phyloP scores from a whole-genome alignment of 2,113 vertebrate species.

The Zapornia atra region DNA sequence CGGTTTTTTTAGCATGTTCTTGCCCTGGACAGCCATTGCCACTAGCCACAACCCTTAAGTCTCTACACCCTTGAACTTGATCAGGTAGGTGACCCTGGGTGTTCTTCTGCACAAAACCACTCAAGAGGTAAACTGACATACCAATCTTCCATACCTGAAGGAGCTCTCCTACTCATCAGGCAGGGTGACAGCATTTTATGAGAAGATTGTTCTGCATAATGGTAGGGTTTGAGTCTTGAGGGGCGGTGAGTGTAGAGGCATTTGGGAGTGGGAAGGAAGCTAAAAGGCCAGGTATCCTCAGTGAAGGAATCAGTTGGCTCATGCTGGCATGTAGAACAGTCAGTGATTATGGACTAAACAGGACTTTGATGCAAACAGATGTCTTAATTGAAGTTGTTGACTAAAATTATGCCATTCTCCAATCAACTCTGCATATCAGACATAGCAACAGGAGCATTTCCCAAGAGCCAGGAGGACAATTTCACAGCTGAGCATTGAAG shows the following conservation, averaged over 20 bases:
- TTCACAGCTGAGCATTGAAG: background rate
- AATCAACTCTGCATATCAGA: background rate
- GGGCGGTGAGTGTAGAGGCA: fast-evolving
- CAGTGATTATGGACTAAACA: background rate
- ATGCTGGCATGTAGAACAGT: background rate
- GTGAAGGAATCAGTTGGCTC: background rate
- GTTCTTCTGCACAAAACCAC: background rate
- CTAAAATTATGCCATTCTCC: background rate
- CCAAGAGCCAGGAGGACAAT: background rate
- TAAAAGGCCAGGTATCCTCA: background rate
- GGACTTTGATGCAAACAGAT: background rate
- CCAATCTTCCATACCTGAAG: background rate
- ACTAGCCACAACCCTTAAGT: background rate
- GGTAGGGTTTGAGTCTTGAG: background rate
- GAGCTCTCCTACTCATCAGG: background rate
- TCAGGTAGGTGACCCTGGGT: background rate
- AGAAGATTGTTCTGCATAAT: background rate
- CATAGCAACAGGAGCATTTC: background rate
- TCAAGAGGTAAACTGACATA: background rate
- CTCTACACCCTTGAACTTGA: background rate
- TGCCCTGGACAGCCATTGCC: background rate
- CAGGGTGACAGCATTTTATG: background rate
- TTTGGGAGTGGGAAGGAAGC: fast-evolving
- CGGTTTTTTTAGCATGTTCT: background rate
- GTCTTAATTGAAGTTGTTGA: background rate